Percentiles rank a stretch among this genome's conserved stretches.
Conservation (phyloP, 2,888 invertebrate species). For the Parnassius orleans region DNA sequence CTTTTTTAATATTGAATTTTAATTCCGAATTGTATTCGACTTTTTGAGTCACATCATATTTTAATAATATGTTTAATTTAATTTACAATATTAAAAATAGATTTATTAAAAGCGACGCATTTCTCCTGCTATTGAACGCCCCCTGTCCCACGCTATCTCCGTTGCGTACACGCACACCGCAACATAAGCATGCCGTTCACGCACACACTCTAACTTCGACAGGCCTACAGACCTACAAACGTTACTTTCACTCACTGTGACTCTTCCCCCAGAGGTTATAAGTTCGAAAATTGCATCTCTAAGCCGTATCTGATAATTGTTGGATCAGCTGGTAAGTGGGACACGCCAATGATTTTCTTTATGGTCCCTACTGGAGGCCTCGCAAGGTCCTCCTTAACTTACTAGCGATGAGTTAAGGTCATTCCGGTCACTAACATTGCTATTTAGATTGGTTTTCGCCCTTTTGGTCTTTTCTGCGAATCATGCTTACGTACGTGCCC, state of each 20-base stretch:
- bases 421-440: slow-evolving; percentile 7
- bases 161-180: slow-evolving; percentile 68
- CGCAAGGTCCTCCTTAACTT: slow-evolving; percentile 51
- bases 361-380: slow-evolving; percentile 61
- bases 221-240: slow-evolving; percentile 79
- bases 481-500: not conserved
- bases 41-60: not conserved
- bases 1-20: too few relatives aligned
- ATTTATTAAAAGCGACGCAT: slow-evolving; percentile 55
- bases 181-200: slow-evolving; percentile 43
- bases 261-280: slow-evolving; percentile 35
- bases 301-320: slow-evolving; percentile 36
- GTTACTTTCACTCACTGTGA: slow-evolving; percentile 51
- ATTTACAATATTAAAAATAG: not conserved
- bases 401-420: slow-evolving; percentile 34
- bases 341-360: slow-evolving; percentile 67
- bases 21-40: too few relatives aligned
- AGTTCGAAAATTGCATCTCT: slow-evolving; percentile 37
- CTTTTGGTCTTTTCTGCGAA: not conserved
- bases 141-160: slow-evolving; percentile 71
- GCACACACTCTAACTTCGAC: slow-evolving; percentile 49
- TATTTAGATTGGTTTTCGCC: not conserved
- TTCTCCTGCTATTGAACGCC: slow-evolving; percentile 61
- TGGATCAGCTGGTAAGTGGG: slow-evolving; percentile 62
- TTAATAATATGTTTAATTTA: not conserved